These are phyloP conservation scores for Ganaspis brasiliensis DNA, from an alignment of 2,888 invertebrate genomes.

Conservation along the genomic window DNA sequence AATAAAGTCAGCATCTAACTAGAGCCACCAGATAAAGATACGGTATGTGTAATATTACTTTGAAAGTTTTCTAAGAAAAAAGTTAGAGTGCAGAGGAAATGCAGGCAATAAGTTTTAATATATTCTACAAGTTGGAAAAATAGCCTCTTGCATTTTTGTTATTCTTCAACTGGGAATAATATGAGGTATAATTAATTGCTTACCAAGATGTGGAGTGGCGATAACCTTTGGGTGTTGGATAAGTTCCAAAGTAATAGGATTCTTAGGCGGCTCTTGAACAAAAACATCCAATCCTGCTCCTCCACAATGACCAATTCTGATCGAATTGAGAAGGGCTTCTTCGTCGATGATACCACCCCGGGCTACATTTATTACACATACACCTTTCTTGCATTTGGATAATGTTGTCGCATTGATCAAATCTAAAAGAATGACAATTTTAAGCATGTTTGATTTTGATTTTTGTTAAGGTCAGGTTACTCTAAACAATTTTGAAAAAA, in stretches of 20 bases:
- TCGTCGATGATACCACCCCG: slow-evolving; percentile 98
- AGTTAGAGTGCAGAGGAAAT: slow-evolving; percentile 1
- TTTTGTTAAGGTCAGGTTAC: no score
- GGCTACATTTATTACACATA: slow-evolving; percentile 97
- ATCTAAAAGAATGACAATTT: slow-evolving; percentile 85
- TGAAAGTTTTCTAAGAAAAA: not conserved
- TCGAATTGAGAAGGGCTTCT: slow-evolving; percentile 89
- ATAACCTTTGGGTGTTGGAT: slow-evolving; percentile 94
- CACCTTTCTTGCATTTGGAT: slow-evolving; percentile 91
- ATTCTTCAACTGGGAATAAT: not conserved
- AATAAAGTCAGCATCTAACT: not conserved
- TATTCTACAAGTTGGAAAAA: slow-evolving; percentile 35
- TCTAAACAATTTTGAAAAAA: no score
- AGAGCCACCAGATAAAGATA: not conserved
- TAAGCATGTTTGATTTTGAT: no score
- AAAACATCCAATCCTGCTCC: slow-evolving; percentile 98
- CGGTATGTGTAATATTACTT: slow-evolving; percentile 16
- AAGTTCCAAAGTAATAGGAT: slow-evolving; percentile 87
- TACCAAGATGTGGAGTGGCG: slow-evolving; percentile 96
- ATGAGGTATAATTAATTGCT: slow-evolving; percentile 47
- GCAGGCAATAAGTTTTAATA: slow-evolving; percentile 29
- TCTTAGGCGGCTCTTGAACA: slow-evolving; percentile 92
- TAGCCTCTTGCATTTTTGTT: not conserved
- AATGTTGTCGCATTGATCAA: slow-evolving; percentile 90
- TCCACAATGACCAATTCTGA: slow-evolving; percentile 91